phyloP scores from a whole-genome alignment of 2,113 vertebrate genomes.

The Anhinga rufa region DNA sequence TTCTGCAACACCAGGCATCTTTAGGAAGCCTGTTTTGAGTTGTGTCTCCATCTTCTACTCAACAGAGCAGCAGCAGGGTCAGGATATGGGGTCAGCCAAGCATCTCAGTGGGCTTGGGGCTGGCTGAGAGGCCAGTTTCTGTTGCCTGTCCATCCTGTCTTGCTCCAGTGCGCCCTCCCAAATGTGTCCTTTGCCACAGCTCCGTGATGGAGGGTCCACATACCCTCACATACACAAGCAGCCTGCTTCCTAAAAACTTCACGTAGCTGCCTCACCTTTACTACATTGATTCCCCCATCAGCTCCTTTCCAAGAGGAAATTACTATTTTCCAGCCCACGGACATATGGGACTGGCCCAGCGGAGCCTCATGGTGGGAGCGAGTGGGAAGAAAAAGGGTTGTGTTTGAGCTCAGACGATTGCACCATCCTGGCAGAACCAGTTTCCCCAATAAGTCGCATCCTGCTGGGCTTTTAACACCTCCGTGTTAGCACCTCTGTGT shows the following conservation, averaged over 20 bases:
- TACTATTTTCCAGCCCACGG: not conserved
- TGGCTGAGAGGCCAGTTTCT: not conserved
- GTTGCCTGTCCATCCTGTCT: not conserved
- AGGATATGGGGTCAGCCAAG: not conserved
- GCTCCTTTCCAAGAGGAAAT: not conserved
- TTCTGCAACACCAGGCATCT: not conserved
- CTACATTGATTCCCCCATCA: not conserved
- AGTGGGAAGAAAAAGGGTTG: not conserved
- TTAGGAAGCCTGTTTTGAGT: not conserved
- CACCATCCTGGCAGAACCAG: not conserved
- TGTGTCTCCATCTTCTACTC: not conserved
- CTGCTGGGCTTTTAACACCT: not conserved
- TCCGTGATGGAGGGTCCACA: not conserved
- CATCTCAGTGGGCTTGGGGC: not conserved
- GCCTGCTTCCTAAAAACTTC: not conserved
- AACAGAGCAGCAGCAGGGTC: not conserved
- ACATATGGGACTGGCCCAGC: not conserved
- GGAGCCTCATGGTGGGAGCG: not conserved
- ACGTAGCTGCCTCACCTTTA: rapidly evolving
- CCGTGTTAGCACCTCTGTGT: not conserved
- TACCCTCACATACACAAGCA: rapidly evolving
- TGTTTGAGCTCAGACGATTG: not conserved
- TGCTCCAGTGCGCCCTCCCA: not conserved
- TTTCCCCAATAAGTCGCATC: not conserved
- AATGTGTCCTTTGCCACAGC: not conserved